phyloP scores from a whole-genome alignment of 2,797 vertebrate species.

The Nyctalus aviator region DNA sequence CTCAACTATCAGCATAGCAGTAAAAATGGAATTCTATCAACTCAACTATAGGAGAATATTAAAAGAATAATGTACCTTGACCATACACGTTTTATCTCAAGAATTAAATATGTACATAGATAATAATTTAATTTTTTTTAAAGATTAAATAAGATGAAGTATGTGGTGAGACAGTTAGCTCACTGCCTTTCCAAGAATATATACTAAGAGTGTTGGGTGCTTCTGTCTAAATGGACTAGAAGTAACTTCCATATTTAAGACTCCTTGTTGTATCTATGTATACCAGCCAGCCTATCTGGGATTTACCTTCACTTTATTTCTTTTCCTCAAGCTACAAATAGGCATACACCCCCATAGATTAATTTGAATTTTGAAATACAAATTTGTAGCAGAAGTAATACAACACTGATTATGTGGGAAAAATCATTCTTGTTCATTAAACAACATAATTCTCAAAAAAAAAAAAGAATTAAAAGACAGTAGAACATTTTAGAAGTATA shows the following conservation, averaged over 20 bases:
- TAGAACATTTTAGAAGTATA: background rate
- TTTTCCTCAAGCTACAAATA: background rate
- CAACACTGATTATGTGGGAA: background rate
- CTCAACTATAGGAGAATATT: background rate
- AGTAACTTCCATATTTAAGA: slow-evolving; percentile 24
- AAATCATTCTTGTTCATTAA: background rate
- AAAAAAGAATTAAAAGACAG: background rate
- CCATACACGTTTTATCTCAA: background rate
- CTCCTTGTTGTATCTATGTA: background rate
- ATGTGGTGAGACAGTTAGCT: background rate
- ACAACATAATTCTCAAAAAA: background rate
- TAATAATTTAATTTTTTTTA: too few relatives aligned
- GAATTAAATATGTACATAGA: too few relatives aligned
- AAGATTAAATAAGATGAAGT: background rate
- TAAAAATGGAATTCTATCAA: background rate
- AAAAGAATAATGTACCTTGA: background rate
- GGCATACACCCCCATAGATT: background rate
- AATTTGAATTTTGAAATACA: slow-evolving; percentile 36
- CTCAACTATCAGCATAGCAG: background rate
- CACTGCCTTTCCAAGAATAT: background rate
- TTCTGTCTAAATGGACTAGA: background rate
- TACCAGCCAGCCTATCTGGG: background rate
- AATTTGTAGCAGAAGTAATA: slow-evolving; percentile 19
- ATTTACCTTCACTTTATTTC: background rate
- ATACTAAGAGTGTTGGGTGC: background rate